phyloP scores from a whole-genome alignment of 1,140 invertebrate species.

The Hesperophylax magnus region DNA sequence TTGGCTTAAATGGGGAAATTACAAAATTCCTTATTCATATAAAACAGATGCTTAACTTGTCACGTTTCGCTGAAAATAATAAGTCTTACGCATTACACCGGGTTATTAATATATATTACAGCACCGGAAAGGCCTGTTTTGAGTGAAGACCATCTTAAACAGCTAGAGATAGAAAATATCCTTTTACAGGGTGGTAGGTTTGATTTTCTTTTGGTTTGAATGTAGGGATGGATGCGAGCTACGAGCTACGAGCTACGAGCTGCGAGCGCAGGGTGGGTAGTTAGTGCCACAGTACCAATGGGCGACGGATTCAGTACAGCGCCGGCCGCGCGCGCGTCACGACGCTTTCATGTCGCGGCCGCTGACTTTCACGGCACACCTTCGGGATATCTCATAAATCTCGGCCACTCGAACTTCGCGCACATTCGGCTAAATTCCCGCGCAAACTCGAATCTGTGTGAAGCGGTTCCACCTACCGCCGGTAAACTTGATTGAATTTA shows the following conservation, averaged over 20 bases:
- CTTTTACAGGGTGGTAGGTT: not conserved
- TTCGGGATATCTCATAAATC: constrained; percentile 4
- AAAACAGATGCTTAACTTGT: constrained; percentile 10
- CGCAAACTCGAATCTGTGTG: not conserved
- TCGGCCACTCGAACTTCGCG: not conserved
- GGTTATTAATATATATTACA: no score
- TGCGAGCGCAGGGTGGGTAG: constrained; percentile 20
- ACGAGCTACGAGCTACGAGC: no score
- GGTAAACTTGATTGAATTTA: constrained; percentile 2
- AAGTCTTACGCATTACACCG: not conserved
- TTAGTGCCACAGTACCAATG: not conserved
- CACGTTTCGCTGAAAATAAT: not conserved
- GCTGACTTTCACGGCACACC: constrained; percentile 20
- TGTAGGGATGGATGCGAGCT: not conserved
- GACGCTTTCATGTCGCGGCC: constrained; percentile 33
- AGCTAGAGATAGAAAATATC: not conserved
- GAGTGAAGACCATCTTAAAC: no score
- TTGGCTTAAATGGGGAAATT: not conserved
- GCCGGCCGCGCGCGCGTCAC: constrained; percentile 48
- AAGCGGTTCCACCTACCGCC: no score
- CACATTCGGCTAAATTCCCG: constrained; percentile 1
- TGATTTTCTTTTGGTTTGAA: not conserved
- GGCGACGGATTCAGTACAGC: constrained; percentile 47
- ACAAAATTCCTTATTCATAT: not conserved
- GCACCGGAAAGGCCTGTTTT: not conserved